Base-by-base conservation (phyloP, 2,797 vertebrate species). In the Smutsia temminckii region DNA sequence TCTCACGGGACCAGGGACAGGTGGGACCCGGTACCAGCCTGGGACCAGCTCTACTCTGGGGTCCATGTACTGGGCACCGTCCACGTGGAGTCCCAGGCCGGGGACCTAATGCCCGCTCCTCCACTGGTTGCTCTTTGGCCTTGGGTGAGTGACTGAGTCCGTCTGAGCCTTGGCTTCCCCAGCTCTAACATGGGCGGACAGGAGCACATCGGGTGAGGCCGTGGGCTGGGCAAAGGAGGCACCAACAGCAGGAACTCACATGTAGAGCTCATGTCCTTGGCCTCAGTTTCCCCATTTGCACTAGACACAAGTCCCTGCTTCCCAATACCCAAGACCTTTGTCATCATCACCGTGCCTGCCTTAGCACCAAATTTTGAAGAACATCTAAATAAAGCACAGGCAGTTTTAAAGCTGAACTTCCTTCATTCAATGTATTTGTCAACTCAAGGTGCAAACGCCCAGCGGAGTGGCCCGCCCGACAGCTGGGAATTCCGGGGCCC, bases 181-280 rank as follows among this genome's bases (percentile, higher is more conserved):
- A 8, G 37, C 55, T 10, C 8, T 5, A 10, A 25, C 6, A 16
- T 18, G 0, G 8, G 18, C 1, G 13, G 40, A 2, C 32, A 16
- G 69, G 87, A 20, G 81, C 1, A 1, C 37, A 1, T 8, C 23
- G 1, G 1, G 13, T 9, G 8, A 37, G 29, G 23, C 1, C 2
- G 5, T 29, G 49, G 8, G 6, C 71, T 5, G 8, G 20, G 1
- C 0, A 6, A 16, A 61, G 59, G 37, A 20, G 7, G 16, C 12
- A 9, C n/a, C 0, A 2, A 1, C n/a, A 14, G 0, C 0, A 0
- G 16, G 40, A 0, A 0, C 32, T 8, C 1, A 4, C 6, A 3
- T 2, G 2, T 4, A 3, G 34, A 3, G 29, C 64, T 53, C 42
- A 34, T 0, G 7, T 8, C n/a, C 32, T 34, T 3, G 12, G 85